phyloP scores from a whole-genome alignment of 2,113 vertebrate genomes.

The Aix galericulata region DNA sequence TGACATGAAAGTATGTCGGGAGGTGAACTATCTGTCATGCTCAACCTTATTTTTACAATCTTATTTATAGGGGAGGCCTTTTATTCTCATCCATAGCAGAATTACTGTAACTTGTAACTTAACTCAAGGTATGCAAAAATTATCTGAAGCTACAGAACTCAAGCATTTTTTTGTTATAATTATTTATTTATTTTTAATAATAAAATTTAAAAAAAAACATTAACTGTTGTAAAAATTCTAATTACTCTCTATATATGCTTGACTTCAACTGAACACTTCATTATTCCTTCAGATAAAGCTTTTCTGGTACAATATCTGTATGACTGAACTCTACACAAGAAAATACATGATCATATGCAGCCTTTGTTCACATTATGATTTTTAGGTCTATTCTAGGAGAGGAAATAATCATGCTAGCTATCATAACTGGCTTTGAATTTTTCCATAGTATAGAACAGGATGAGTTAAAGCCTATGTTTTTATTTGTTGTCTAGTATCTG shows the following conservation, averaged over 20 bases:
- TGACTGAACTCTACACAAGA: not conserved
- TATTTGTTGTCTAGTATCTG: not conserved
- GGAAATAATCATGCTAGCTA: not conserved
- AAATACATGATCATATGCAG: not conserved
- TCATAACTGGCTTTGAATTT: not conserved
- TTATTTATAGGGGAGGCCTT: not conserved
- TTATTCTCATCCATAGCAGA: not conserved
- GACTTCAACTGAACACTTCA: not conserved
- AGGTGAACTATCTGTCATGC: not conserved
- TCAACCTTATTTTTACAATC: not conserved
- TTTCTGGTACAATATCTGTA: not conserved
- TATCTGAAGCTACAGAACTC: not conserved
- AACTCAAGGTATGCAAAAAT: not conserved
- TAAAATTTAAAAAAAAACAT: not conserved
- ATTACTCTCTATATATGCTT: not conserved
- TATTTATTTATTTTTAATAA: not conserved
- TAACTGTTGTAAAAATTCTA: not conserved
- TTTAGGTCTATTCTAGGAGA: not conserved
- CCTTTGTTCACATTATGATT: not conserved
- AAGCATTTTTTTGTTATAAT: not conserved
- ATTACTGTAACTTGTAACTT: not conserved
- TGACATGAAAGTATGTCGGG: not conserved
- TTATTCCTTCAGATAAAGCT: not conserved
- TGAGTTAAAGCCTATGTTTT: not conserved
- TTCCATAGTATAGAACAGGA: not conserved